phyloP scores from a whole-genome alignment of 1,140 invertebrate genomes.

The Nymphalis io region DNA sequence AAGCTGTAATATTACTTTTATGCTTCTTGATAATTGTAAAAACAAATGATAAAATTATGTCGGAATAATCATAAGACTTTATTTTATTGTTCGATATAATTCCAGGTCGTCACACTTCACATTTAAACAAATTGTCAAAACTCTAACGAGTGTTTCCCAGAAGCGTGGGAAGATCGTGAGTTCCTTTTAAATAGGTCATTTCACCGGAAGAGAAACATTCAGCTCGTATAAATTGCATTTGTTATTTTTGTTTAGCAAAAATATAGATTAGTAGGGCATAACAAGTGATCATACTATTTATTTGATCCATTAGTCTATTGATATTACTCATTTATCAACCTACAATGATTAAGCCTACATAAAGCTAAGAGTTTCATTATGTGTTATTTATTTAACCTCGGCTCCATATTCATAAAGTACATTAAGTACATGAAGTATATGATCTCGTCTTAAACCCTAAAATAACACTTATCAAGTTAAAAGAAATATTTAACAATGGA shows the following conservation, averaged over 20 bases:
- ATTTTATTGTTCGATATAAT: not conserved
- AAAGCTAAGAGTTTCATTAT: not conserved
- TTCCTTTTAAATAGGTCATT: conserved; percentile 57
- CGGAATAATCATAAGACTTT: not conserved
- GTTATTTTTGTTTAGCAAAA: conserved; percentile 46
- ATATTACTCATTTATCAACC: conserved; percentile 16
- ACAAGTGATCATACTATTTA: conserved; percentile 24
- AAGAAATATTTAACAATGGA: too few relatives aligned
- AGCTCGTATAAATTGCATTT: conserved; percentile 43
- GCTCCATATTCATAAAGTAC: too few relatives aligned
- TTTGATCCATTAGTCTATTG: conserved; percentile 32
- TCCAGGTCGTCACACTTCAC: conserved; percentile 40
- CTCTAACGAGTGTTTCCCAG: conserved; percentile 63
- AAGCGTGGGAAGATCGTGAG: conserved; percentile 59
- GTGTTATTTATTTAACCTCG: not conserved
- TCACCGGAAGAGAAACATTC: conserved; percentile 49
- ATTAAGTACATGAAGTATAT: too few relatives aligned
- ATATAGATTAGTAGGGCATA: conserved; percentile 49
- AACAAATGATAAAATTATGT: not conserved
- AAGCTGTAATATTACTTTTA: not conserved
- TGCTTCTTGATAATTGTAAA: not conserved
- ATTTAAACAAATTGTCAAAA: conserved; percentile 63
- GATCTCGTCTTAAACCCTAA: too few relatives aligned
- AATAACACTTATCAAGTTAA: too few relatives aligned
- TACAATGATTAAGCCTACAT: conserved; percentile 6